These are phyloP conservation scores for Dendrocincla tyrannina DNA, from an alignment of 2,797 vertebrate species.

Conservation along the genomic window DNA sequence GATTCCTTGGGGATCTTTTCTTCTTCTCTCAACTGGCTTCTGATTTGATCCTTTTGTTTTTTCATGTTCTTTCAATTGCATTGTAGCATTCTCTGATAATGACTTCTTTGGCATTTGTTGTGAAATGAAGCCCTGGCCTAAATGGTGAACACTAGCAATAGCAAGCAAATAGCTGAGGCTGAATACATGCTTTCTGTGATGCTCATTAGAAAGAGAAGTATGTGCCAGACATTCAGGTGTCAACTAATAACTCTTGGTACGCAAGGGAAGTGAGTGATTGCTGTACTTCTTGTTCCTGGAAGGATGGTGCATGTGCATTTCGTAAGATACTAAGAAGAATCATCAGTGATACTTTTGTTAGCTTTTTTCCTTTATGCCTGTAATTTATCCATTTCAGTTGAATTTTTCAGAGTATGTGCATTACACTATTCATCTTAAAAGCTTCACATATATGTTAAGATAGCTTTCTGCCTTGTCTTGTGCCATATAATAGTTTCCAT, in stretches of 20 bases:
- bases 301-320: not conserved
- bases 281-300: not conserved
- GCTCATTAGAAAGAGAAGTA: not conserved
- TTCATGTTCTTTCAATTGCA: not conserved
- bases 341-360: not conserved
- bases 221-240: not conserved
- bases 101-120: not conserved
- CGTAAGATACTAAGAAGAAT: not conserved
- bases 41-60: not conserved
- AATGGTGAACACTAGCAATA: not conserved
- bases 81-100: not conserved
- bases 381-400: not conserved
- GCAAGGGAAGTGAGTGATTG: not conserved
- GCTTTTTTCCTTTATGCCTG: not conserved
- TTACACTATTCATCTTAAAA: not conserved
- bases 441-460: not conserved
- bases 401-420: not conserved
- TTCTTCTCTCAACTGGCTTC: not conserved
- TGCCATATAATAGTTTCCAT: not conserved
- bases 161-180: not conserved
- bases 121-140: not conserved
- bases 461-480: not conserved
- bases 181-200: not conserved
- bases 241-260: not conserved
- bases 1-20: not conserved